phyloP scores from a whole-genome alignment of 2,797 vertebrate species.

The Merluccius polli region DNA sequence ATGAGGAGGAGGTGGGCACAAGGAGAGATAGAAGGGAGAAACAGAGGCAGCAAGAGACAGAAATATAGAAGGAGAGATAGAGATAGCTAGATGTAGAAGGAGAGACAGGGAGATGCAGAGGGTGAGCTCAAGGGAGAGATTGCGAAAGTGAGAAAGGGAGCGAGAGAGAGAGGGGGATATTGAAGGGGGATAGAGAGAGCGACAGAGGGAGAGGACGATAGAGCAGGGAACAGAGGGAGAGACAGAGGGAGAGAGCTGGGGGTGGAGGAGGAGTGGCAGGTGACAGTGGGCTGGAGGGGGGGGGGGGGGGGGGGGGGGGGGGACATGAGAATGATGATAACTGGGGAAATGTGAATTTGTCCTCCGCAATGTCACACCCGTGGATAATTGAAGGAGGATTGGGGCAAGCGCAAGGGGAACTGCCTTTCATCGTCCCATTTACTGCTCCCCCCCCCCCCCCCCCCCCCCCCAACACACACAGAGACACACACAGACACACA shows the following conservation, averaged over 20 bases:
- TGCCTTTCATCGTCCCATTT: slow-evolving; percentile 14
- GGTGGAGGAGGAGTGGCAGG: background rate
- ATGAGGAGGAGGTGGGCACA: background rate
- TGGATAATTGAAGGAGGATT: slow-evolving; percentile 42
- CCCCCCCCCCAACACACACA: slow-evolving; percentile 1
- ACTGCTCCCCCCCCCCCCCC: slow-evolving; percentile 3
- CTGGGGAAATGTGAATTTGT: slow-evolving; percentile 59
- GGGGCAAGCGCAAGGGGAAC: slow-evolving; percentile 26
- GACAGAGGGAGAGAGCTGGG: background rate
- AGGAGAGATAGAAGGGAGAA: slow-evolving; percentile 5
- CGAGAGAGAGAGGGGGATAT: background rate
- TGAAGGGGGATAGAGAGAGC: too few species aligned
- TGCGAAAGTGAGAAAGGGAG: background rate
- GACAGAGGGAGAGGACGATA: slow-evolving; percentile 16
- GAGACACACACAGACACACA: background rate
- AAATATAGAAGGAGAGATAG: background rate
- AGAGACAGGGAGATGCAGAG: slow-evolving; percentile 27
- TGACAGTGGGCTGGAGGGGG: background rate
- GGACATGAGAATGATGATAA: slow-evolving; percentile 36
- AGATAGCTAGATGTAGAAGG: background rate
- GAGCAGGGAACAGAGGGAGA: slow-evolving; percentile 44
- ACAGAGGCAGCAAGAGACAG: slow-evolving; percentile 4
- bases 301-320: background rate
- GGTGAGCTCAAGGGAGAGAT: slow-evolving; percentile 13
- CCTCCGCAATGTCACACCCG: slow-evolving; percentile 69